A percentile compares a stretch with the other conserved stretches of the same genome.
phyloP scores from a whole-genome alignment of 2,888 invertebrate species.

The Melikaiella ostensackeni region DNA sequence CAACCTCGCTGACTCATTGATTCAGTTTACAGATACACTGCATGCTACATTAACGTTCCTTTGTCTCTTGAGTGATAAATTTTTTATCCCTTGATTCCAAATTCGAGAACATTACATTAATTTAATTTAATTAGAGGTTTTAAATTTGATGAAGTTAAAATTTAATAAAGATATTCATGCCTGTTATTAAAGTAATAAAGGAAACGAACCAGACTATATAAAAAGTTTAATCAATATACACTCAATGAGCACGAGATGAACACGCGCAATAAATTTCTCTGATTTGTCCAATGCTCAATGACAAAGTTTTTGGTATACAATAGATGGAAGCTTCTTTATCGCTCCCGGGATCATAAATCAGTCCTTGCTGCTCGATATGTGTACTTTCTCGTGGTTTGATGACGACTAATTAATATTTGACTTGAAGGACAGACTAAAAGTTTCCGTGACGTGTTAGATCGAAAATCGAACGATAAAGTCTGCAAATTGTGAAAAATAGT shows the following conservation, averaged over 20 bases:
- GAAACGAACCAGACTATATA: background rate
- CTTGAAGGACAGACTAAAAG: constrained; percentile 49
- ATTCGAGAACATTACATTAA: background rate
- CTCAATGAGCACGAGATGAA: constrained; percentile 11
- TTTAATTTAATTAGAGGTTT: too few relatives aligned
- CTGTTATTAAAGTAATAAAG: background rate
- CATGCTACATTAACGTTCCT: constrained; percentile 60
- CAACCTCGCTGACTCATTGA: constrained; percentile 67
- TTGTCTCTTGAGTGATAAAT: constrained; percentile 49
- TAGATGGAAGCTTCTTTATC: constrained; percentile 47
- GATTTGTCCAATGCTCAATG: constrained; percentile 8
- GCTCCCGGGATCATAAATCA: constrained; percentile 50
- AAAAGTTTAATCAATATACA: background rate
- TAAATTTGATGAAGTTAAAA: background rate
- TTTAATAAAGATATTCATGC: background rate
- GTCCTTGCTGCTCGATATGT: constrained; percentile 50
- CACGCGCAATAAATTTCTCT: background rate
- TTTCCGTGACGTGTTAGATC: constrained; percentile 46
- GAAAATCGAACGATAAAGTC: constrained; percentile 35
- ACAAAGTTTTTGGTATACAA: constrained; percentile 30
- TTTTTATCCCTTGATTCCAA: constrained; percentile 40
- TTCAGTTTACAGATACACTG: constrained; percentile 62
- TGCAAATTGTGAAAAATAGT: constrained; percentile 30
- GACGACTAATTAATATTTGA: constrained; percentile 42
- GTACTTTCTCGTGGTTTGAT: constrained; percentile 38